Evolutionary conservation across 2,797 vertebrate species (phyloP).

Genomic region (Phoeniculus purpureus): DNA sequence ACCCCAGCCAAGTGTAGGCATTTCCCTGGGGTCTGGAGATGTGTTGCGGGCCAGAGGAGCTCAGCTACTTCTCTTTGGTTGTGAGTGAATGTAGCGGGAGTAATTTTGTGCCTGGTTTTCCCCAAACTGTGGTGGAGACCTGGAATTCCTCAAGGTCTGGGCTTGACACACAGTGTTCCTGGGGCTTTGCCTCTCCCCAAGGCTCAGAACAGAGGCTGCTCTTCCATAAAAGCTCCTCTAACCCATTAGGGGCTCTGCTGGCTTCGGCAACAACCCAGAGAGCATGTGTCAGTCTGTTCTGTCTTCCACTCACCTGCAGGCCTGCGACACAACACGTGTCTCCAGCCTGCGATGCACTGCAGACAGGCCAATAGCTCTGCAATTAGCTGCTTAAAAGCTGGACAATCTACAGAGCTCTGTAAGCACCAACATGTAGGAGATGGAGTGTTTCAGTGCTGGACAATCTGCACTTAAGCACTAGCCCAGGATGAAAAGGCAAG

Average conservation of each 20-base stretch:
- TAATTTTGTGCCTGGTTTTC: not conserved
- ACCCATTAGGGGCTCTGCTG: not conserved
- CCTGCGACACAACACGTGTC: not conserved
- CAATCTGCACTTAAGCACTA: not conserved
- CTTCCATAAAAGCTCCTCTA: not conserved
- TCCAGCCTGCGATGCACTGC: not conserved
- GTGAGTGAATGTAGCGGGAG: not conserved
- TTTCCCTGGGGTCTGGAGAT: not conserved
- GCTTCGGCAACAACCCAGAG: not conserved
- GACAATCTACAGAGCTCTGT: not conserved
- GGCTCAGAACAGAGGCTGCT: not conserved
- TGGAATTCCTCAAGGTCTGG: not conserved
- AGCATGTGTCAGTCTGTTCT: not conserved
- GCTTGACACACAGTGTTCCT: not conserved
- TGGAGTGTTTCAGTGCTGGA: not conserved
- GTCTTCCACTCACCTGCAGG: not conserved
- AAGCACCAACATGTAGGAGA: not conserved
- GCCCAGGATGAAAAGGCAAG: not conserved
- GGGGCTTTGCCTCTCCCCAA: not conserved
- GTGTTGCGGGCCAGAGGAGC: not conserved
- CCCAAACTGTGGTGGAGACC: not conserved
- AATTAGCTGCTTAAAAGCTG: slow-evolving; percentile 10
- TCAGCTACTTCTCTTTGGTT: not conserved
- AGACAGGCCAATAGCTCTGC: not conserved
- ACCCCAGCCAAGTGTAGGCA: not conserved